Evolutionary conservation across 1,140 invertebrate species (phyloP).

Genomic region (Drepana arcuata): DNA sequence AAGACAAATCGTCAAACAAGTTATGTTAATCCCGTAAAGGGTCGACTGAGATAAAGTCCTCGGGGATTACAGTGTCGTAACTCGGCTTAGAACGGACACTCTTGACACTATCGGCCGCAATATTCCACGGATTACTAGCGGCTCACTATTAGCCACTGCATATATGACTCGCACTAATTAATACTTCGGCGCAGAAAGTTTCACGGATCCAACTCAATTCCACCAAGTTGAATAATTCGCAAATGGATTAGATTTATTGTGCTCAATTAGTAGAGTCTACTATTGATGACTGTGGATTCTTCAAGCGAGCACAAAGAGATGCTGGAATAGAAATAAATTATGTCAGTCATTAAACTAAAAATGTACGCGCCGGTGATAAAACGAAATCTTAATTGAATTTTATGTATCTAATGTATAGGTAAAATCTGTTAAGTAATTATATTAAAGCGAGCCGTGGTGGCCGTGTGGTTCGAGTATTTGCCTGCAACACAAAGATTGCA

Average conservation of each 20-base stretch:
- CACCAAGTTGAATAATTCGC: slow-evolving; percentile 7
- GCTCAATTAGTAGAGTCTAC: no score
- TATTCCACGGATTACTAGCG: slow-evolving; percentile 30
- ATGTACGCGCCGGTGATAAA: no score
- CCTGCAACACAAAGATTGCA: no score
- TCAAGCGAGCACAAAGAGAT: no score
- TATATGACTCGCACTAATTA: slow-evolving; percentile 27
- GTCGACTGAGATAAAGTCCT: slow-evolving; percentile 37
- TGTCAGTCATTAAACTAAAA: no score
- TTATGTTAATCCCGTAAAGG: slow-evolving; percentile 47
- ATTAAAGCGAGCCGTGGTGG: no score
- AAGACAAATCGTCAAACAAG: slow-evolving; percentile 39
- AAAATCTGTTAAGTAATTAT: no score
- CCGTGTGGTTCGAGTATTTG: no score
- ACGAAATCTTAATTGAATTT: slow-evolving; percentile 6
- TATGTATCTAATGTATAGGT: slow-evolving; percentile 7
- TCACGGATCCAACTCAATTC: slow-evolving; percentile 5
- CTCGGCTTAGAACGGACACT: slow-evolving; percentile 33
- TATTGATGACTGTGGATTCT: no score
- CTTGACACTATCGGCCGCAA: slow-evolving; percentile 35
- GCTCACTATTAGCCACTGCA: slow-evolving; percentile 30
- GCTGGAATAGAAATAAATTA: no score
- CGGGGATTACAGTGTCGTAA: slow-evolving; percentile 32
- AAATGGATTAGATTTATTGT: slow-evolving; percentile 7
- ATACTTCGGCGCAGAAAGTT: slow-evolving; percentile 17